Evolutionary conservation across 2,888 invertebrate genomes (phyloP), one percentile per base, ranked within the genome.

Genomic region (Ceramica pisi): DNA sequence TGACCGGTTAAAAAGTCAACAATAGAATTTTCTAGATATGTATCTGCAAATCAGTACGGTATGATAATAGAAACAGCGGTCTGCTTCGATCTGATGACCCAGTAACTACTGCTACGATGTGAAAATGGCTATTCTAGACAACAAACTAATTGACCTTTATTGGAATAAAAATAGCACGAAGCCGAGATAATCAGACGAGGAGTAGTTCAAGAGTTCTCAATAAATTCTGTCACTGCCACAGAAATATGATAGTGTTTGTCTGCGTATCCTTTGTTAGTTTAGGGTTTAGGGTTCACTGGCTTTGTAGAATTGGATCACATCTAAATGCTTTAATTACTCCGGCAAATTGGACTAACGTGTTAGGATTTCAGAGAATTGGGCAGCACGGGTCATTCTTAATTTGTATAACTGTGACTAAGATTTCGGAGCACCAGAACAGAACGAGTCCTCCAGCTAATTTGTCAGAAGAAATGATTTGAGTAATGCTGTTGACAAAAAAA

Each of bases 101-200:
- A 80, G 55, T 80, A 74, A 67, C 60, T 26, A 14, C 23, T 12
- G 16, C 23, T 62, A 56, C 55, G 50, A 19, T 65, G 56, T 46
- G 44, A 78, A 64, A 76, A 67, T 61, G 23, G 57, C 46, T 60
- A 44, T 64, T 53, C 35, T 19, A 63, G 53, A 67, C 71, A 76
- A 57, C 76, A 59, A 81, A 67, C 57, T 61, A 77, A 79, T 77
- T 77, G 72, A 65, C 61, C 53, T 64, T 81, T 77, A 75, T 64
- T 78, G 51, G 31, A 55, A 67, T 65, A 67, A 77, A 69, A 74
- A 69, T 70, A 65, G 67, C 59, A 66, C 48, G 60, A 64, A 71
- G 60, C 59, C 51, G 31, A 80, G 44, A 70, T 63, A 70, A 65
- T 55, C 53, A 44, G 26, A 59, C 56, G 51, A 57, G 26, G 26